Base-by-base conservation (phyloP, 2,113 vertebrate species). In the Dipodomys merriami region DNA sequence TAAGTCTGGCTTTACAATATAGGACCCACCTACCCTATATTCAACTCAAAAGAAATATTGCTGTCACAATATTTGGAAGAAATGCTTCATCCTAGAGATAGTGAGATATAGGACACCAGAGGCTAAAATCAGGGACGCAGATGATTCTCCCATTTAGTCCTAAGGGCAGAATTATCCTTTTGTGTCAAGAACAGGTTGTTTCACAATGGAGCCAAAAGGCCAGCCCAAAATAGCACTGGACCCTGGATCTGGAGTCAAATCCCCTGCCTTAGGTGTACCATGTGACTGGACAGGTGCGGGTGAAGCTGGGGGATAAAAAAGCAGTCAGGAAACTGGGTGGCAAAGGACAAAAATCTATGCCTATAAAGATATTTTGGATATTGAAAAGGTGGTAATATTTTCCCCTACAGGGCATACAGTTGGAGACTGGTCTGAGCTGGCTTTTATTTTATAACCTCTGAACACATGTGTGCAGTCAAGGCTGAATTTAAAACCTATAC, bases 401-500 rank as follows among this genome's bases (percentile, higher is more conserved):
- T 97, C 91, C 91, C 94, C 73, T 87, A 15, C 22, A 91, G 88
- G 77, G 87, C 71, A 96, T 96, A 87, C 82, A 95, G 93, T 97
- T 95, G 86, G 46, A 93, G 90, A 86, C 91, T 65, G 91, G 30
- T 93, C 94, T 91, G 96, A 96, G 85, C 68, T 57, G 15, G 68
- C 69, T 97, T 82, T 93, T n/a, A 7, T 96, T 98, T 96, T 97
- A 97, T 96, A 97, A 97, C 97, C 88, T 95, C 94, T 87, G 93
- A 60, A 96, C 95, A 97, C 33, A 7, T 97, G 95, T 93, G 93
- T 95, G 95, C 90, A 96, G 85, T 96, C 95, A 89, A 94, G 91
- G 94, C 91, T 96, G 97, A 91, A 96, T 97, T 98, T 97, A 95
- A 97, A 96, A 97, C 81, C 90, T 95, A 87, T 96, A 96, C 88